A percentile compares a stretch with the other conserved stretches of the same genome.
phyloP scores from a whole-genome alignment of 2,797 vertebrate genomes.

The Melanotaenia trifasciata region DNA sequence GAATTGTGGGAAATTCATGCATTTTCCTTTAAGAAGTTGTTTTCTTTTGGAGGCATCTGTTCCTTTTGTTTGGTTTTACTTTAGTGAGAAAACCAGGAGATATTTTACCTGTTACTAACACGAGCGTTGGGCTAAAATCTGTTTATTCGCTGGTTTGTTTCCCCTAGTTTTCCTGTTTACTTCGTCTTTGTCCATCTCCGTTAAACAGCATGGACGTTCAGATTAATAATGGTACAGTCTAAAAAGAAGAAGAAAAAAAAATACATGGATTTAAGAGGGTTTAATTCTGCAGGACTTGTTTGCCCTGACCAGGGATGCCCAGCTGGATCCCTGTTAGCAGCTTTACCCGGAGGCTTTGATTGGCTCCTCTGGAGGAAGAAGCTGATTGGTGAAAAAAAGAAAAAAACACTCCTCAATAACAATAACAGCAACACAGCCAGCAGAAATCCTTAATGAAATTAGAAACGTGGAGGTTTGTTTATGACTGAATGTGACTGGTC shows the following conservation, averaged over 20 bases:
- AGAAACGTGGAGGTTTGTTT: not conserved
- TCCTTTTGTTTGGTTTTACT: too few relatives aligned
- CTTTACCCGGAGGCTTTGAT: slow-evolving; percentile 64
- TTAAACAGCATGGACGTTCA: slow-evolving; percentile 27
- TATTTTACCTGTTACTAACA: too few relatives aligned
- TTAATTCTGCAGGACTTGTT: slow-evolving; percentile 72
- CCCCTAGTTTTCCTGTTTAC: too few relatives aligned
- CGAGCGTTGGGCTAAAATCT: too few relatives aligned
- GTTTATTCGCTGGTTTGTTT: too few relatives aligned
- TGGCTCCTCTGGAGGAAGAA: slow-evolving; percentile 48
- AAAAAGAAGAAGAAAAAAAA: slow-evolving; percentile 1
- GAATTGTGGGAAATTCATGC: too few relatives aligned
- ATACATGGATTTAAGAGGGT: slow-evolving; percentile 68
- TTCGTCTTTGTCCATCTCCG: too few relatives aligned
- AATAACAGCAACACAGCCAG: slow-evolving; percentile 46
- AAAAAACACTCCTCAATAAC: slow-evolving; percentile 78
- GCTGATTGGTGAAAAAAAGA: slow-evolving; percentile 67
- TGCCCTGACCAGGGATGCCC: slow-evolving; percentile 65
- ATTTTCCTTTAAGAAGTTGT: too few relatives aligned
- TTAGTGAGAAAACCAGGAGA: too few relatives aligned
- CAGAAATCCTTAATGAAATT: slow-evolving; percentile 71
- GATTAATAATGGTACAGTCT: slow-evolving; percentile 55
- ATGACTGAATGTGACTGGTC: too few relatives aligned
- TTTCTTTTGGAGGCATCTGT: too few relatives aligned
- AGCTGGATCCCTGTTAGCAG: slow-evolving; percentile 66